Evolutionary conservation across 2,797 vertebrate species (phyloP).

Genomic region (Malacoraja senta): DNA sequence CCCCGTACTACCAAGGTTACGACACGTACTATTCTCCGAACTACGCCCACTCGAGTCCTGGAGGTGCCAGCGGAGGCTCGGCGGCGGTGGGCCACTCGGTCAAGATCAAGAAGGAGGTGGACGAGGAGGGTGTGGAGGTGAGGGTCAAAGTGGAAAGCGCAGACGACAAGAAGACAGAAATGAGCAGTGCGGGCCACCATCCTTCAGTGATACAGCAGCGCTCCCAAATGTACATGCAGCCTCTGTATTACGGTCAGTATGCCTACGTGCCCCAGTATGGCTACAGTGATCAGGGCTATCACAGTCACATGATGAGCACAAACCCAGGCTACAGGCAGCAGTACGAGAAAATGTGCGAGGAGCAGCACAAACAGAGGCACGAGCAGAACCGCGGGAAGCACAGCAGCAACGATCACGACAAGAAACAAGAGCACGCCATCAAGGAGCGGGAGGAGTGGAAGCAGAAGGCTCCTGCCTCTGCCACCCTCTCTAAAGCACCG

Average conservation of each 20-base stretch:
- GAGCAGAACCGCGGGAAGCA: constrained; percentile 72
- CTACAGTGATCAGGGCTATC: constrained; percentile 91
- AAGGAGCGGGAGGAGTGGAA: constrained; percentile 97
- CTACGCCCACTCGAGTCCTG: constrained; percentile 84
- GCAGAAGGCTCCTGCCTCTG: constrained; percentile 81
- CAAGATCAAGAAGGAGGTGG: constrained; percentile 89
- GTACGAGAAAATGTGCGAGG: constrained; percentile 62
- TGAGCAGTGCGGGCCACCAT: constrained; percentile 67
- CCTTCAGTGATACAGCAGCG: constrained; percentile 94
- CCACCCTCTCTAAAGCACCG: constrained; percentile 82
- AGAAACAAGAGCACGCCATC: constrained; percentile 75
- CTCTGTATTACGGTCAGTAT: constrained; percentile 96
- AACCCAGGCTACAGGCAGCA: constrained; percentile 87
- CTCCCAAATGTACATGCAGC: constrained; percentile 97
- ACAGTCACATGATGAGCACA: constrained; percentile 85
- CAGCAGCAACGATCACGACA: constrained; percentile 57
- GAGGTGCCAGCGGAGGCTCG: constrained; percentile 66
- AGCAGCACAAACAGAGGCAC: constrained; percentile 80
- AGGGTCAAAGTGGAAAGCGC: constrained; percentile 78
- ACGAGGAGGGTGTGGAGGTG: constrained; percentile 73
- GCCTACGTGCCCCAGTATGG: constrained; percentile 90
- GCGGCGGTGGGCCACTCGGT: constrained; percentile 65
- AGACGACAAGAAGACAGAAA: constrained; percentile 85
- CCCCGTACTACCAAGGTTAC: constrained; percentile 82
- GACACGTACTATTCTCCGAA: constrained; percentile 89